A percentile compares a stretch with the other conserved stretches of the same genome.
phyloP scores from a whole-genome alignment of 1,140 invertebrate genomes.

The Gonioctena quinquepunctata region DNA sequence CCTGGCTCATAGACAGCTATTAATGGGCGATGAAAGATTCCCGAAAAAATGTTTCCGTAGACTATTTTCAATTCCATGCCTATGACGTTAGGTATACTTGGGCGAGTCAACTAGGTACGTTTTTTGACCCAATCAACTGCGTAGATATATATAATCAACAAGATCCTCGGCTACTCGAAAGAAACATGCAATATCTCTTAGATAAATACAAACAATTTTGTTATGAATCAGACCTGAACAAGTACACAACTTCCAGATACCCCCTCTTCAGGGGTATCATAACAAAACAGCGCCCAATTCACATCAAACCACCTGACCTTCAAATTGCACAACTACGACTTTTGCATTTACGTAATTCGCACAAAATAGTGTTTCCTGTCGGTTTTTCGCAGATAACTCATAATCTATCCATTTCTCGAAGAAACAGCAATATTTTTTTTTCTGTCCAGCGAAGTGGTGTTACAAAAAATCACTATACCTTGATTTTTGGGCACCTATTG shows the following conservation, averaged over 20 bases:
- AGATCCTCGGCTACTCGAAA: background rate
- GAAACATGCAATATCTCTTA: background rate
- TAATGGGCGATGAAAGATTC: background rate
- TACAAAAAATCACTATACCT: too few relatives aligned
- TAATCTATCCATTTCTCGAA: too few relatives aligned
- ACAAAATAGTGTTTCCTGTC: too few relatives aligned
- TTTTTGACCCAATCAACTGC: background rate
- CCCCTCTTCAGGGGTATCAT: background rate
- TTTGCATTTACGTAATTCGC: too few relatives aligned
- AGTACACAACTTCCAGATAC: background rate
- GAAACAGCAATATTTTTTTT: too few relatives aligned
- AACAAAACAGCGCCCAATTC: background rate
- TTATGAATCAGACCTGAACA: background rate
- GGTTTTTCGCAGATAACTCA: too few relatives aligned
- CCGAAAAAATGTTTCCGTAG: background rate
- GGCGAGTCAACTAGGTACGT: background rate
- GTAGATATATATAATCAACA: background rate
- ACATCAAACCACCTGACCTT: background rate
- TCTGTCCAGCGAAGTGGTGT: too few relatives aligned
- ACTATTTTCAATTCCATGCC: background rate
- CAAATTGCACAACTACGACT: background rate
- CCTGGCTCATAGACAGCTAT: background rate
- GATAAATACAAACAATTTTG: background rate
- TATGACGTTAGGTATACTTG: background rate
- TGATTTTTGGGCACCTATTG: too few relatives aligned